A percentile compares a stretch with the other conserved stretches of the same genome.
Evolutionary conservation across 2,113 vertebrate genomes (phyloP).

Genomic region (Coptodon rendalli): DNA sequence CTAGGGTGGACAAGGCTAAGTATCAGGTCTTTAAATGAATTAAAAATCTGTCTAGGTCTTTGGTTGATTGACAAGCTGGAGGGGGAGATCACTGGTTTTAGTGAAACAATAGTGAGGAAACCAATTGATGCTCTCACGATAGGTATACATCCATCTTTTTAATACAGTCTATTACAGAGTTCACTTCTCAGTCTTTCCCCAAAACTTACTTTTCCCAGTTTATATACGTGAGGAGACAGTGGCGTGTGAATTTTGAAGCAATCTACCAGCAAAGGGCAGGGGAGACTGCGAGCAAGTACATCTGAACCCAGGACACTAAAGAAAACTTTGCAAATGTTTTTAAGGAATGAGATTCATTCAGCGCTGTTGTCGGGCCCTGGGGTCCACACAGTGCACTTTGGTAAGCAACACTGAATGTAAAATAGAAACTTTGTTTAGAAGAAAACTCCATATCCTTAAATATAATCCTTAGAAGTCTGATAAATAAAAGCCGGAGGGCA

Average conservation of each 20-base stretch:
- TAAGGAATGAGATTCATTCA: not conserved
- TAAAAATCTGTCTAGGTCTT: not conserved
- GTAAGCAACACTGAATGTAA: not conserved
- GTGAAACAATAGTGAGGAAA: not conserved
- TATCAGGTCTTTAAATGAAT: not conserved
- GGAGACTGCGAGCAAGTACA: not conserved
- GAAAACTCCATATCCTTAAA: not conserved
- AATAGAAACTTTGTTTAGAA: not conserved
- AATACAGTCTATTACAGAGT: not conserved
- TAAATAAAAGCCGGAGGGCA: not conserved
- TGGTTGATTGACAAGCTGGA: not conserved
- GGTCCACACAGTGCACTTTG: not conserved
- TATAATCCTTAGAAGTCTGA: not conserved
- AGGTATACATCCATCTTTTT: not conserved
- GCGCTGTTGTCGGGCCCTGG: not conserved
- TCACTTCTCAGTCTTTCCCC: not conserved
- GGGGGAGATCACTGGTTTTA: not conserved
- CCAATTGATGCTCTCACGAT: not conserved
- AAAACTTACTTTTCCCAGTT: not conserved
- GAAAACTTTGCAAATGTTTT: not conserved
- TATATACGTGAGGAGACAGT: not conserved
- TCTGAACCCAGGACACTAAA: not conserved
- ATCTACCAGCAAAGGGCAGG: not conserved
- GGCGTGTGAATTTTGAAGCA: not conserved
- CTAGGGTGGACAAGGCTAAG: not conserved